phyloP scores from a whole-genome alignment of 2,888 invertebrate species.

The Augochlorella aurata region DNA sequence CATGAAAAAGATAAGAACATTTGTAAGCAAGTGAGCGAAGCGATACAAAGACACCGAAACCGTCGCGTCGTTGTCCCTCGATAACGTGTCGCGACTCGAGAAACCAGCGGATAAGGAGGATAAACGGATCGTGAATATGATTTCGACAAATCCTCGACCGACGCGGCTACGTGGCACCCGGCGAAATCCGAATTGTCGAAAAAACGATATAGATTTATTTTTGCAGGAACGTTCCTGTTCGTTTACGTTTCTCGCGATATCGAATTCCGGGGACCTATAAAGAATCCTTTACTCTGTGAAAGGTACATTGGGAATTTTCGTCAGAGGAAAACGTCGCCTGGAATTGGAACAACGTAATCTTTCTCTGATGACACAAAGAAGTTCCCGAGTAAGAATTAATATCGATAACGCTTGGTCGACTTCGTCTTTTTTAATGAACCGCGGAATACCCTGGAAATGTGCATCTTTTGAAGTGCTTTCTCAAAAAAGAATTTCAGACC shows the following conservation, averaged over 20 bases:
- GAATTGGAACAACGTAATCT: background rate
- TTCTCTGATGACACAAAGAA: background rate
- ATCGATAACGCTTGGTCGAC: background rate
- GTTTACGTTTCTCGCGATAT: background rate
- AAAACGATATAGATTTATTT: background rate
- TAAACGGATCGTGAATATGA: conserved; percentile 3
- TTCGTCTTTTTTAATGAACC: background rate
- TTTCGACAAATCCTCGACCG: background rate
- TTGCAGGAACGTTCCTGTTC: background rate
- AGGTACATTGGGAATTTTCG: background rate
- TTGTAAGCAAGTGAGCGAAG: background rate
- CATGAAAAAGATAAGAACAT: background rate
- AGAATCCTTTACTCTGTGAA: background rate
- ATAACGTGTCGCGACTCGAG: background rate
- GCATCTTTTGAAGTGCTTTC: background rate
- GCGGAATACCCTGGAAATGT: background rate
- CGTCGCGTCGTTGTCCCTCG: background rate
- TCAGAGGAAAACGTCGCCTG: background rate
- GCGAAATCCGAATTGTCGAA: background rate
- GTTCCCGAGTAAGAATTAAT: background rate
- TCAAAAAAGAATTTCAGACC: too few relatives aligned
- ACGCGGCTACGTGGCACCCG: background rate
- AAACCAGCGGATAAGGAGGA: background rate
- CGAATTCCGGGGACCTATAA: background rate
- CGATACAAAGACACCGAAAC: background rate